phyloP scores from a whole-genome alignment of 2,797 vertebrate species.

The Crotalus adamanteus region DNA sequence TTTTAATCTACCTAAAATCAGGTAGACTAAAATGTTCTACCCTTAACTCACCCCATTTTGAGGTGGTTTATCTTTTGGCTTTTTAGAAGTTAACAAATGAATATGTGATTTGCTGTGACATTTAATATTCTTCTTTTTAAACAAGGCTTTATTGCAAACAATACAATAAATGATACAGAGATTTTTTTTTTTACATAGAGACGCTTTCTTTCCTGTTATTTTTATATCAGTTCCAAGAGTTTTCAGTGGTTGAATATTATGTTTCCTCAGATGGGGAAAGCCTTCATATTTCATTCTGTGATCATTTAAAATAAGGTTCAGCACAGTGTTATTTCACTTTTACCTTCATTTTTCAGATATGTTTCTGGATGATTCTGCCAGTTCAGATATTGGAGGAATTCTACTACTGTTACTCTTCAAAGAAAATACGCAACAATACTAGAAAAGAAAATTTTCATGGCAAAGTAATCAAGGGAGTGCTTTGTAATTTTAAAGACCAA shows the following conservation, averaged over 20 bases:
- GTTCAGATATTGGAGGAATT: slow-evolving; percentile 40
- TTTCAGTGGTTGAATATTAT: slow-evolving; percentile 36
- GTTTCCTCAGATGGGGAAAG: slow-evolving; percentile 42
- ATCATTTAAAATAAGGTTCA: slow-evolving; percentile 43
- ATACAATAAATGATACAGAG: slow-evolving; percentile 36
- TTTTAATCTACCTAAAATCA: slow-evolving; percentile 15
- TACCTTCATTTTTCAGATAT: slow-evolving; percentile 51
- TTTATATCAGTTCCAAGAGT: slow-evolving; percentile 20
- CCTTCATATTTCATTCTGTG: slow-evolving; percentile 44
- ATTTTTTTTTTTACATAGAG: slow-evolving; percentile 14
- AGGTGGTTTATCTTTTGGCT: slow-evolving; percentile 21
- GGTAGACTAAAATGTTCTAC: neutral
- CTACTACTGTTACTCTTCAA: slow-evolving; percentile 17
- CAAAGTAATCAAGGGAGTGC: neutral
- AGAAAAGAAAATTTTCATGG: slow-evolving; percentile 16
- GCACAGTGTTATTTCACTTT: slow-evolving; percentile 33
- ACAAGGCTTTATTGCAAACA: slow-evolving; percentile 38
- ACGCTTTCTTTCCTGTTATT: neutral
- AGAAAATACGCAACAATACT: slow-evolving; percentile 26
- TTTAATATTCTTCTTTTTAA: slow-evolving; percentile 29
- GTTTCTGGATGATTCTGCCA: slow-evolving; percentile 44
- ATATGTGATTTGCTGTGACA: slow-evolving; percentile 16
- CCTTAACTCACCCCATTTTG: slow-evolving; percentile 7
- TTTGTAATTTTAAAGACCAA: neutral
- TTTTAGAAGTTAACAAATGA: slow-evolving; percentile 42